Conservation (phyloP, 64 coral and sea anemone genomes). For the Hydrozoanthus tunicans region DNA sequence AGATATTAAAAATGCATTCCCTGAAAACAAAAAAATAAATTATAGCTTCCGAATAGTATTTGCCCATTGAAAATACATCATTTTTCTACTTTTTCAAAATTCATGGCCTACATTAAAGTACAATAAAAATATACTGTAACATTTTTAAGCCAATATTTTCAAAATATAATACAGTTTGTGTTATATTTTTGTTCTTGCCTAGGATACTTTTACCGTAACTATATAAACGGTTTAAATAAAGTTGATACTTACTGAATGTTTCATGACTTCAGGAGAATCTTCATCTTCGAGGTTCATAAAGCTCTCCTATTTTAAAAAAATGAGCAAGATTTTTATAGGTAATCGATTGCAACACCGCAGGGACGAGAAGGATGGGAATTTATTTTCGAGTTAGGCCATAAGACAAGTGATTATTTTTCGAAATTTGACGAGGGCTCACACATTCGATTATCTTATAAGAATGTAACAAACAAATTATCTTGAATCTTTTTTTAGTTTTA, state of each 20-base stretch:
- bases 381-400: too few relatives aligned
- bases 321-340: background rate
- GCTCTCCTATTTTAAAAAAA: conserved; percentile 25
- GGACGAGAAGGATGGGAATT: too few relatives aligned
- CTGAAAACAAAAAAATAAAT: too few relatives aligned
- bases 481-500: background rate
- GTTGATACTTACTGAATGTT: conserved; percentile 17
- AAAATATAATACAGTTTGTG: too few relatives aligned
- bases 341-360: too few relatives aligned
- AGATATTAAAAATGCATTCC: too few relatives aligned
- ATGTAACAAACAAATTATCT: background rate
- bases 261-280: background rate
- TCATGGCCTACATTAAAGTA: background rate
- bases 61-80: background rate
- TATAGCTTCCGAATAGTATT: background rate
- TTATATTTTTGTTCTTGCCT: too few relatives aligned
- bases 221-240: background rate
- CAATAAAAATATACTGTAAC: background rate
- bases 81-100: background rate
- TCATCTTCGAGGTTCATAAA: background rate
- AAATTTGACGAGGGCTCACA: background rate
- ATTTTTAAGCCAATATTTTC: too few relatives aligned
- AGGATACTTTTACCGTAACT: too few relatives aligned
- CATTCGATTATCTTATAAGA: background rate
- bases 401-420: background rate